phyloP scores from a whole-genome alignment of 2,797 vertebrate genomes.

The Todus mexicanus region DNA sequence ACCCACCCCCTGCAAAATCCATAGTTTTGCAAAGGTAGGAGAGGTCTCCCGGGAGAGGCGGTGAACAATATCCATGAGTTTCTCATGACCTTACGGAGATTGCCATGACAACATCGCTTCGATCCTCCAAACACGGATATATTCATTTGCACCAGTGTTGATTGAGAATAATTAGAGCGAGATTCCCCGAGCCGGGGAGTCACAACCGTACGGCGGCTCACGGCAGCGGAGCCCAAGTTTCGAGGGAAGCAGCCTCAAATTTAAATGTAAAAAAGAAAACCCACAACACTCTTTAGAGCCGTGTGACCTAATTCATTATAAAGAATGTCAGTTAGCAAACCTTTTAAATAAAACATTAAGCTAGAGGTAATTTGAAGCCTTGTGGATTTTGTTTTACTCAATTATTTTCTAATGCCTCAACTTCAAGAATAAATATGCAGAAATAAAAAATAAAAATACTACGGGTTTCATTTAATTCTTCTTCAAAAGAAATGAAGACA shows the following conservation, averaged over 20 bases:
- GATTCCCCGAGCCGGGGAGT: conserved; percentile 12
- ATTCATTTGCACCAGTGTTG: conserved; percentile 46
- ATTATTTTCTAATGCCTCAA: conserved; percentile 67
- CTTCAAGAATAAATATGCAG: conserved; percentile 65
- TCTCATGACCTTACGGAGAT: conserved; percentile 20
- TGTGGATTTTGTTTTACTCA: conserved; percentile 68
- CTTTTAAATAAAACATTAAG: conserved; percentile 70
- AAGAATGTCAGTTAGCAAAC: conserved; percentile 63
- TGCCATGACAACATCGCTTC: conserved; percentile 54
- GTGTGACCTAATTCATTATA: conserved; percentile 57
- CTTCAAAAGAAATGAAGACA: conserved; percentile 50
- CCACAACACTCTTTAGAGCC: conserved; percentile 34
- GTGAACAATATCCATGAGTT: not conserved
- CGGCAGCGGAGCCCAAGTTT: not conserved
- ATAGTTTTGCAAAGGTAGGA: not conserved
- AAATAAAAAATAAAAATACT: not conserved
- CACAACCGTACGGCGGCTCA: not conserved
- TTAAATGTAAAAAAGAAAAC: conserved; percentile 20
- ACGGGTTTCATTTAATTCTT: conserved; percentile 45
- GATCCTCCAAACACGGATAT: conserved; percentile 32
- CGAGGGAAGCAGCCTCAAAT: conserved; percentile 30
- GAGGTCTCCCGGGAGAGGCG: not conserved
- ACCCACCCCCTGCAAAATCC: not conserved
- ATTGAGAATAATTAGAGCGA: conserved; percentile 50
- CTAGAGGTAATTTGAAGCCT: conserved; percentile 65